Percentiles rank a stretch among this genome's conserved stretches.
Conservation (phyloP, 2,888 invertebrate genomes). For the Podotricha telesiphe region DNA sequence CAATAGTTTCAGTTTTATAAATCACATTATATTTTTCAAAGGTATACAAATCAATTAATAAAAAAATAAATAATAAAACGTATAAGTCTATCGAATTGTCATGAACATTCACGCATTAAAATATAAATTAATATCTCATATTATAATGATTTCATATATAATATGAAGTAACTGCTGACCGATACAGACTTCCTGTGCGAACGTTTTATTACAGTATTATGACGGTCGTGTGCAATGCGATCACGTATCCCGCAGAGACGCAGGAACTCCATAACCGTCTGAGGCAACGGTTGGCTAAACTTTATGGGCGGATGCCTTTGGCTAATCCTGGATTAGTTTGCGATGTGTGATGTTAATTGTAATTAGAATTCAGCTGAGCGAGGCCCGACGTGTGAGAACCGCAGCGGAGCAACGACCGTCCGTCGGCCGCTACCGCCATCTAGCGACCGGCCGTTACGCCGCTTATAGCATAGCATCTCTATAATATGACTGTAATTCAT, state of each 20-base stretch:
- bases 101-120: too few relatives aligned
- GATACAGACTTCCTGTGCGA: constrained; percentile 29
- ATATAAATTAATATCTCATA: background rate
- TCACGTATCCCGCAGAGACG: constrained; percentile 26
- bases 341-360: constrained; percentile 37
- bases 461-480: constrained; percentile 42
- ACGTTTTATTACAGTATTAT: constrained; percentile 13
- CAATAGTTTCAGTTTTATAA: too few relatives aligned
- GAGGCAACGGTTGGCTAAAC: constrained; percentile 13
- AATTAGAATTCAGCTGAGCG: constrained; percentile 44
- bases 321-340: constrained; percentile 22
- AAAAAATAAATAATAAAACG: too few relatives aligned
- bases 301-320: constrained; percentile 14
- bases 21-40: too few relatives aligned
- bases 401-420: constrained; percentile 62
- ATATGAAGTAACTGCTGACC: constrained; percentile 7
- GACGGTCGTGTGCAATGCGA: constrained; percentile 21
- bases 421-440: constrained; percentile 52
- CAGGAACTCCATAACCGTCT: constrained; percentile 35
- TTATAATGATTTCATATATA: background rate
- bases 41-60: too few relatives aligned
- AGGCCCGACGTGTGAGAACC: constrained; percentile 31
- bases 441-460: constrained; percentile 47
- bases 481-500: constrained; percentile 36
- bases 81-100: background rate